Percentiles rank a stretch among this genome's conserved stretches.
Conservation (phyloP, 2,113 vertebrate genomes). For the Xiphophorus maculatus region DNA sequence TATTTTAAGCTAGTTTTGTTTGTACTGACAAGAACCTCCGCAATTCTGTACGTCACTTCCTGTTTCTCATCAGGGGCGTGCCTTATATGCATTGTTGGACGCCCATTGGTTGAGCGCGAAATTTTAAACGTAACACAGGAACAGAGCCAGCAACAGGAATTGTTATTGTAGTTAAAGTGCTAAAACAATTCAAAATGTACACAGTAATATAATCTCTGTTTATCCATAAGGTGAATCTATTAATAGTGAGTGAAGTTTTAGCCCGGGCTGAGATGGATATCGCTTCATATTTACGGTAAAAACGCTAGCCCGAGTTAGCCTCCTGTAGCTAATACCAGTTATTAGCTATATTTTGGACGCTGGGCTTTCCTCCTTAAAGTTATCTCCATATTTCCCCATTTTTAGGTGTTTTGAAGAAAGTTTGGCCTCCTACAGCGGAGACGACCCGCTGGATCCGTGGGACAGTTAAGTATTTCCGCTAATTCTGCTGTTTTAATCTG, state of each 20-base stretch:
- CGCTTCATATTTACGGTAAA: constrained; percentile 60
- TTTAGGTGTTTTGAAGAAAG: constrained; percentile 83
- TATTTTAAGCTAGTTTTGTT: no score
- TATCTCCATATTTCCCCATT: not conserved
- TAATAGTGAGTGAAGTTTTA: not conserved
- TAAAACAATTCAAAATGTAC: not conserved
- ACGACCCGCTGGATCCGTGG: constrained; percentile 89
- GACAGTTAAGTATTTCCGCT: constrained; percentile 78
- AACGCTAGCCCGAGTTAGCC: not conserved
- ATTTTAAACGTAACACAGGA: constrained; percentile 26
- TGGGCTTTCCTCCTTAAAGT: not conserved
- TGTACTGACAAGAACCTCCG: no score
- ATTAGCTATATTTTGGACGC: not conserved
- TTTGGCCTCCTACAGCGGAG: constrained; percentile 81
- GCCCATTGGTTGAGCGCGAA: constrained; percentile 62
- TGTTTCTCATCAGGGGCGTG: constrained; percentile 17
- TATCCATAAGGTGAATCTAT: not conserved
- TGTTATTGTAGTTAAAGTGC: not conserved
- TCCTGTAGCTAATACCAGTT: not conserved
- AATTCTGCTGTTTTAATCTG: not conserved
- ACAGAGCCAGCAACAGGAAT: not conserved
- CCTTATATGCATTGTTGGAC: not conserved
- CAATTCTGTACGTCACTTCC: not conserved
- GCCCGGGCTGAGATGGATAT: constrained; percentile 54
- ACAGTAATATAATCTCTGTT: not conserved